A percentile compares a stretch with the other conserved stretches of the same genome.
Evolutionary conservation across 2,113 vertebrate species (phyloP).

Genomic region (Channa argus): DNA sequence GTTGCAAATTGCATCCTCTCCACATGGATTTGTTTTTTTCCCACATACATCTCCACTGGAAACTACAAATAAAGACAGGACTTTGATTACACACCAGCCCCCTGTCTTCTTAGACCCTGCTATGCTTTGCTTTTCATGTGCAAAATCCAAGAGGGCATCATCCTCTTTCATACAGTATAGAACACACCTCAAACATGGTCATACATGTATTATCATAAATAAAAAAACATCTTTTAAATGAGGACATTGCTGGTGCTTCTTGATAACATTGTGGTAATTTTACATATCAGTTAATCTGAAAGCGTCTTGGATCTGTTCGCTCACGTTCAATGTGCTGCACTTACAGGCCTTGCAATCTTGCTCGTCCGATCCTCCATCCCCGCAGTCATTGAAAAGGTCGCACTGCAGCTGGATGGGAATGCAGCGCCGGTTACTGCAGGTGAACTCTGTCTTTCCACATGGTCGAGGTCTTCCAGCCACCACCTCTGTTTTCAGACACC

Average conservation of each 20-base stretch:
- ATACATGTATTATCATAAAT: slow-evolving; percentile 73
- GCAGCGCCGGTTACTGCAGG: slow-evolving; percentile 91
- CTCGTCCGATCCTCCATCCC: slow-evolving; percentile 94
- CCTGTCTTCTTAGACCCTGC: slow-evolving; percentile 52
- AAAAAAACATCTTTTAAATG: slow-evolving; percentile 56
- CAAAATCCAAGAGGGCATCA: slow-evolving; percentile 53
- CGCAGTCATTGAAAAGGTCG: slow-evolving; percentile 93
- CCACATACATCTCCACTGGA: slow-evolving; percentile 89
- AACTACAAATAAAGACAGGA: slow-evolving; percentile 81
- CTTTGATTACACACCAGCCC: slow-evolving; percentile 63
- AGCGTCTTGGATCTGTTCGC: slow-evolving; percentile 40
- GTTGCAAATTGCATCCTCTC: slow-evolving; percentile 94
- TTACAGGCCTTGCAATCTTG: slow-evolving; percentile 92
- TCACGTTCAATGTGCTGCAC: slow-evolving; percentile 58
- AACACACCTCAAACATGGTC: slow-evolving; percentile 46
- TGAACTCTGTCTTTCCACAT: slow-evolving; percentile 95
- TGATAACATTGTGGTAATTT: slow-evolving; percentile 22
- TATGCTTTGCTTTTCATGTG: slow-evolving; percentile 70
- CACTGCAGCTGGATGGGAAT: slow-evolving; percentile 91
- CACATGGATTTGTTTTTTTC: slow-evolving; percentile 92
- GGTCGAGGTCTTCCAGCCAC: slow-evolving; percentile 85
- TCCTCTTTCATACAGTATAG: slow-evolving; percentile 38
- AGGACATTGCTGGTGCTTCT: slow-evolving; percentile 9
- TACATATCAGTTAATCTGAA: slow-evolving; percentile 48
- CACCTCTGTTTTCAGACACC: slow-evolving; percentile 81